Evolutionary conservation across 2,113 vertebrate species (phyloP).

Genomic region (Bagarius yarrelli): DNA sequence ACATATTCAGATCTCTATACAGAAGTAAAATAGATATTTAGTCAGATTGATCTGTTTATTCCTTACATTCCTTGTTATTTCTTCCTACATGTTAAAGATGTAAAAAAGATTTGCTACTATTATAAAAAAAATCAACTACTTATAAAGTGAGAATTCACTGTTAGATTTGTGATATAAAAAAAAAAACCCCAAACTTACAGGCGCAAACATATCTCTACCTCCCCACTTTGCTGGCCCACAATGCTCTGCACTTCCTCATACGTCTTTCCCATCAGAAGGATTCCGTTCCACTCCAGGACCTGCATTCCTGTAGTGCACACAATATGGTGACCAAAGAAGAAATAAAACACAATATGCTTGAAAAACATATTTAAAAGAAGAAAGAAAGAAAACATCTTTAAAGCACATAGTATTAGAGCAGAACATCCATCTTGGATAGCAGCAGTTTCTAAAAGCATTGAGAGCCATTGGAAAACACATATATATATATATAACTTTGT

Average conservation of each 20-base stretch:
- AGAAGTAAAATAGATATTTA: slow-evolving; percentile 42
- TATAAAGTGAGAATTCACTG: neutral
- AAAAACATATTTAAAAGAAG: neutral
- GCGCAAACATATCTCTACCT: slow-evolving; percentile 98
- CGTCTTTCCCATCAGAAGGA: slow-evolving; percentile 88
- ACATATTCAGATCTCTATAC: slow-evolving; percentile 90
- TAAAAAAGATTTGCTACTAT: neutral
- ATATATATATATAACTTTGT: neutral
- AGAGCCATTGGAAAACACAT: neutral
- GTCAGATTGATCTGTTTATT: neutral
- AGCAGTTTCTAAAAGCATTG: neutral
- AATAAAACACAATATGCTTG: too few species aligned
- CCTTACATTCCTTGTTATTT: neutral
- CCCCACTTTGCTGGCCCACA: slow-evolving; percentile 86
- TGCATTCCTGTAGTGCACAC: slow-evolving; percentile 85
- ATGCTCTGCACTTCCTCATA: slow-evolving; percentile 97
- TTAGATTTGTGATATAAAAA: neutral
- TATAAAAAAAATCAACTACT: too few species aligned
- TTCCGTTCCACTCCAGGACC: slow-evolving; percentile 96
- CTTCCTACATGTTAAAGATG: neutral
- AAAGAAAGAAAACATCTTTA: neutral
- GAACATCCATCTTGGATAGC: neutral
- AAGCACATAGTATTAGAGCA: neutral
- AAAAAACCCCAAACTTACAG: slow-evolving; percentile 85
- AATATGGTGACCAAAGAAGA: neutral